Evolutionary conservation across 2,113 vertebrate genomes (phyloP), one percentile per base, ranked within the genome.

Genomic region (Sylvilagus bachmani): DNA sequence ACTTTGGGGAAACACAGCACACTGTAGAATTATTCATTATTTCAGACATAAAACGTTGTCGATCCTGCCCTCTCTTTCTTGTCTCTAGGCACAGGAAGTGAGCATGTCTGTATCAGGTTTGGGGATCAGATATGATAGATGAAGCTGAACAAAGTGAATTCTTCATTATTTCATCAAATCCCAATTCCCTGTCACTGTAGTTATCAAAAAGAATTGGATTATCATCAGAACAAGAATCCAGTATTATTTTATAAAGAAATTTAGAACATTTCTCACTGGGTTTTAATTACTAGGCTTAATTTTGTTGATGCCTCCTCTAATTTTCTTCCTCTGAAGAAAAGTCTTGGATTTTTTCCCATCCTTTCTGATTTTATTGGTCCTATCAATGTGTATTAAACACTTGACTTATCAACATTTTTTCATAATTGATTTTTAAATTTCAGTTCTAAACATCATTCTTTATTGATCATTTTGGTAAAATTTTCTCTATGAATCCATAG

Each of bases 201-300:
- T 92, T 90, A 90, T 90, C 69, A 75, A 51, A 92, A 36, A 73
- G 73, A 87, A 92, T 82, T 82, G 75, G 93, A 94, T 94, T 84
- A 31, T 84, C 70, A 83, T 93, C 71, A 94, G 33, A 86, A 91
- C 25, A 83, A 90, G 33, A 36, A 36, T 79, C 70, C 75, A 25
- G 58, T 7, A 86, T 61, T 69, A 64, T 66, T 93, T 94, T 71
- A 89, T 89, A 86, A 82, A 82, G 74, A 91, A 96, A 96, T 31
- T 44, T 75, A 66, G 70, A 89, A 91, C 64, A 67, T 95, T 93
- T 89, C 36, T 96, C 93, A 80, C 12, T 93, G 80, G 25, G 21
- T 80, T 97, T 95, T 96, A 97, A 96, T 95, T 93, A 95, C 51
- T 70, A 64, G 29, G 21, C 84, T 94, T 91, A 94, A 86, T 95